phyloP scores from a whole-genome alignment of 2,888 invertebrate genomes.

The Lasioglossum pauxillum region DNA sequence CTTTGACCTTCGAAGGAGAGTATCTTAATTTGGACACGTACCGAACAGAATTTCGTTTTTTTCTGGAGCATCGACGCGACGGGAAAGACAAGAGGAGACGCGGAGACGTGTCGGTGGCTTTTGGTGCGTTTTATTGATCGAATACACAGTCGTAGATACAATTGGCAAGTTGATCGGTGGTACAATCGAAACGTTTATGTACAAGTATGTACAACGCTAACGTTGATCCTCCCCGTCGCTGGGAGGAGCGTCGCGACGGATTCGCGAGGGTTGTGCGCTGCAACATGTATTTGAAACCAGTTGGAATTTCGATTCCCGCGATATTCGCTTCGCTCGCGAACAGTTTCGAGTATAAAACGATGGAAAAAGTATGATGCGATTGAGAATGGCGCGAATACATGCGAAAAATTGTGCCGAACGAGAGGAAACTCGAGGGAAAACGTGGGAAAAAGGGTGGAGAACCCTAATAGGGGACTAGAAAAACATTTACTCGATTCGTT shows the following conservation, averaged over 20 bases:
- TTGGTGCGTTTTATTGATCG: constrained; percentile 79
- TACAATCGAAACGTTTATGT: constrained; percentile 78
- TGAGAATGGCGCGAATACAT: constrained; percentile 12
- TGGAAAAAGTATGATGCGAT: constrained; percentile 27
- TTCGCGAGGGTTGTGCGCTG: constrained; percentile 49
- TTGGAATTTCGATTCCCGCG: constrained; percentile 2
- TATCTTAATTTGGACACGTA: not conserved
- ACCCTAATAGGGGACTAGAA: constrained; percentile 77
- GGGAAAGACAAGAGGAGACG: not conserved
- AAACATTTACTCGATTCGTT: constrained; percentile 72
- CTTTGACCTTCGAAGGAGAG: too few species aligned
- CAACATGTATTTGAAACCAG: constrained; percentile 48
- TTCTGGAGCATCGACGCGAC: not conserved
- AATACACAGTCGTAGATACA: constrained; percentile 80
- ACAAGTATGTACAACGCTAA: constrained; percentile 80
- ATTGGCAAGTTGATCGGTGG: constrained; percentile 80
- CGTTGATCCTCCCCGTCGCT: constrained; percentile 35
- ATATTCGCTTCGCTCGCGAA: constrained; percentile 14
- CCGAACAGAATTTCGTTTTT: not conserved
- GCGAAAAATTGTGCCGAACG: not conserved
- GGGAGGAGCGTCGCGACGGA: constrained; percentile 27
- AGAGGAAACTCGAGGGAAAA: not conserved
- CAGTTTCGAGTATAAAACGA: constrained; percentile 48
- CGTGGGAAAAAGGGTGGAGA: constrained; percentile 8
- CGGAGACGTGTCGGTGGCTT: constrained; percentile 33